Evolutionary conservation across 2,797 vertebrate species (phyloP), one percentile per base, ranked within the genome.

Genomic region (Harpagifer antarcticus): DNA sequence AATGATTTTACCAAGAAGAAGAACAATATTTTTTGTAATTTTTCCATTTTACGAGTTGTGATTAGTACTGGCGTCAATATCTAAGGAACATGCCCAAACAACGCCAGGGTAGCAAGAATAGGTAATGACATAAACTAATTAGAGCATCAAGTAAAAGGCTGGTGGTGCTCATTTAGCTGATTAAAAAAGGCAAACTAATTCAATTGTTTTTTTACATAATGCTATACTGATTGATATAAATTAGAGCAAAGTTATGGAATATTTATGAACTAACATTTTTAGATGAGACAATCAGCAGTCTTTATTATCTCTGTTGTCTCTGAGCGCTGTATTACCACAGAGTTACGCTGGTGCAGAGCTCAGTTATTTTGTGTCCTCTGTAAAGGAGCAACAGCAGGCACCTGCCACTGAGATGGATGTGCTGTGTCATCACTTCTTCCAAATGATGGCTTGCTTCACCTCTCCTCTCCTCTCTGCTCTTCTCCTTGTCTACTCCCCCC

Each of bases 371-470:
- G 80, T 75, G 76, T 86, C 86, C 84, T 88, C 88, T 82, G 84
- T 70, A 79, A 86, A 89, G 86, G 67, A 89, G 81, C 82, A 82
- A 77, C 90, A 92, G 90, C 88, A 86, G 89, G 88, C 53, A 84
- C 72, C 90, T 91, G 90, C 86, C 89, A 89, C 83, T 10, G 78
- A 88, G 88, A 90, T 83, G 80, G 80, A 89, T 91, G 89, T 88
- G 90, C 90, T 89, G 77, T 90, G 87, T 92, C 90, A 93, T 91
- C 89, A 90, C 83, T 91, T 90, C 77, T 72, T 86, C 87, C 87
- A 89, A 87, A 89, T 81, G 80, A 91, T 86, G 79, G 74, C 78
- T 84, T 66, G 71, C 82, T 72, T 87, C 81, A 66, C 79, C 80
- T 83, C 65, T 81, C 66, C 62, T 43, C 67, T 81, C 44, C 59